Evolutionary conservation across 2,888 invertebrate species (phyloP), one percentile per base, ranked within the genome.

Genomic region (Watsonalla cultraria): DNA sequence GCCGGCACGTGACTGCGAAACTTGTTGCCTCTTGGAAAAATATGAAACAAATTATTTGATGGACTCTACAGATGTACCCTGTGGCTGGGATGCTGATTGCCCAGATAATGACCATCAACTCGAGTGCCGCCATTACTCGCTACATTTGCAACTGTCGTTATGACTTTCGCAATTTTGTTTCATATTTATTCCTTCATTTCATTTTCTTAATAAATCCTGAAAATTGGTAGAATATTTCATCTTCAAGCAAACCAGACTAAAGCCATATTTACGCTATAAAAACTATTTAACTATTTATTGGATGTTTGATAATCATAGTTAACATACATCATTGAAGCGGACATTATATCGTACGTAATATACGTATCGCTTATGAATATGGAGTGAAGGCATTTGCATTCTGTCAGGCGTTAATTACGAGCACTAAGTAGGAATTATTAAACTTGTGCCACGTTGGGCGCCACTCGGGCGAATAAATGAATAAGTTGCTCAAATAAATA

Each of bases 1-100:
- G 61, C 75, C 72, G 74, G 88, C 89, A 89, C 90, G 89, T 90
- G 90, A 88, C 84, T 77, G 85, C 42, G 42, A 42, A 82, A 90
- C 90, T 90, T 90, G 90, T 90, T 90, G 89, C 90, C 82, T 77
- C 66, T 65, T 56, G 63, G 63, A 66, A 62, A 69, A 70, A 72
- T 72, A 73, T 70, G 66, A 67, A 64, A 68, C 66, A 73, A 68
- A 66, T 70, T 61, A 68, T 68, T 68, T 57, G 58, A 60, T 59
- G 69, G 61, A 67, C 64, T 60, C 68, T 56, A 61, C 58, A 55
- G 59, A 52, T 64, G 66, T n/a, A 5, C 15, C 48, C 42, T 24
- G 56, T 60, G 59, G 53, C 60, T 57, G 61, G 59, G 53, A 59
- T 56, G 61, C 58, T 56, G 61, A 63, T 62, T 57, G 61, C 59